These are phyloP conservation scores for Rotaria socialis DNA, from an alignment of 2,888 invertebrate species.

Conservation along the genomic window DNA sequence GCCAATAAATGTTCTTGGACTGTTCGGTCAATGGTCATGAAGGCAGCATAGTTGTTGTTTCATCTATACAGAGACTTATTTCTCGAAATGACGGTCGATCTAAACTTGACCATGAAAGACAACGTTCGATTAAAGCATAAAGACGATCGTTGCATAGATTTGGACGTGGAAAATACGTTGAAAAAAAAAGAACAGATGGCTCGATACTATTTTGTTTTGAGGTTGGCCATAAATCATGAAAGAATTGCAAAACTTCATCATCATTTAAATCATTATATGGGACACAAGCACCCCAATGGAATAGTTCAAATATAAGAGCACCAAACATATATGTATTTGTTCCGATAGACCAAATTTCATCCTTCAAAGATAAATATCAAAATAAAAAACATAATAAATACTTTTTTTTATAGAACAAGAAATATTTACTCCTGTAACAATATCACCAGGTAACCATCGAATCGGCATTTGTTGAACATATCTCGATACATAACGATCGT, in stretches of 20 bases:
- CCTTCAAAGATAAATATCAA: background rate
- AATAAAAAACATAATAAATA: too few relatives aligned
- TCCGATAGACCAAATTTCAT: background rate
- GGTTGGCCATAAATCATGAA: background rate
- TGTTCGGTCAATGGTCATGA: background rate
- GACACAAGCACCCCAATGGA: background rate
- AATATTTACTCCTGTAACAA: background rate
- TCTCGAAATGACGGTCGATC: background rate
- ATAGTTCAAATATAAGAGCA: background rate
- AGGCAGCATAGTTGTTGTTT: background rate
- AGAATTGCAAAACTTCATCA: background rate
- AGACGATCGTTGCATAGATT: background rate
- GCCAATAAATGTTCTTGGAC: too few relatives aligned
- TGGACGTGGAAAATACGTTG: background rate
- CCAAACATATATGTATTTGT: background rate
- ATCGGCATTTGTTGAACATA: background rate
- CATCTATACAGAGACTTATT: background rate
- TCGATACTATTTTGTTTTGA: conserved; percentile 12
- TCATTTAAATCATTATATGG: background rate
- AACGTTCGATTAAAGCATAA: background rate
- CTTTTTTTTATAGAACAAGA: background rate
- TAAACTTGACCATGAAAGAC: background rate
- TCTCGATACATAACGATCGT: background rate
- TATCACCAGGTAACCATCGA: conserved; percentile 11
- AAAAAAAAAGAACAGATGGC: background rate